Percentiles rank a stretch among this genome's conserved stretches.
These are phyloP conservation scores for Vombatus ursinus DNA, from an alignment of 2,113 vertebrate species.

Conservation along the genomic window DNA sequence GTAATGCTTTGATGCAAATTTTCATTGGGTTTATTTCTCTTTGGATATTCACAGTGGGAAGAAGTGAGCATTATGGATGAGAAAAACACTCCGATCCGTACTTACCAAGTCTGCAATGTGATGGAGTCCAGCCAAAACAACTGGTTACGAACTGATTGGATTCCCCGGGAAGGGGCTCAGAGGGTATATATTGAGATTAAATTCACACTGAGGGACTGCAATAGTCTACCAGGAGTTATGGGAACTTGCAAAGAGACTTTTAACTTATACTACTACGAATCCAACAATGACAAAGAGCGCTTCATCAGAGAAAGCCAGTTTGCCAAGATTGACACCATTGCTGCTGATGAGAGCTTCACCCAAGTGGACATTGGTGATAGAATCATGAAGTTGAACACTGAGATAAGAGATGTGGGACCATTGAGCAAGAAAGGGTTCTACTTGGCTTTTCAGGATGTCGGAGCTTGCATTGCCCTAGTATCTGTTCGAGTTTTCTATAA, in stretches of 20 bases:
- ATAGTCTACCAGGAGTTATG: slow-evolving; percentile 97
- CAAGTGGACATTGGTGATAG: slow-evolving; percentile 98
- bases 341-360: slow-evolving; percentile 98
- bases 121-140: slow-evolving; percentile 99
- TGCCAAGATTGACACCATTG: slow-evolving; percentile 96
- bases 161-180: slow-evolving; percentile 94
- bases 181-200: slow-evolving; percentile 99
- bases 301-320: slow-evolving; percentile 96
- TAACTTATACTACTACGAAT: slow-evolving; percentile 98
- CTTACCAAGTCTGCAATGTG: slow-evolving; percentile 99
- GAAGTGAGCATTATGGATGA: slow-evolving; percentile 99
- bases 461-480: slow-evolving; percentile 97
- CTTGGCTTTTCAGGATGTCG: slow-evolving; percentile 98
- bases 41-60: slow-evolving; percentile 91
- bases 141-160: slow-evolving; percentile 99
- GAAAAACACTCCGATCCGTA: slow-evolving; percentile 98
- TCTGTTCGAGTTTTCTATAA: slow-evolving; percentile 98
- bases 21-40: slow-evolving; percentile 36
- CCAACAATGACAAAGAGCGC: slow-evolving; percentile 95
- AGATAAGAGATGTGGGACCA: slow-evolving; percentile 94
- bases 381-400: slow-evolving; percentile 99
- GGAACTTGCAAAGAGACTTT: slow-evolving; percentile 99
- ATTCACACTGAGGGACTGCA: slow-evolving; percentile 98
- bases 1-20: slow-evolving; percentile 25
- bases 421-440: slow-evolving; percentile 96